phyloP scores from a whole-genome alignment of 2,113 vertebrate genomes.

The Thamnophis sirtalis region DNA sequence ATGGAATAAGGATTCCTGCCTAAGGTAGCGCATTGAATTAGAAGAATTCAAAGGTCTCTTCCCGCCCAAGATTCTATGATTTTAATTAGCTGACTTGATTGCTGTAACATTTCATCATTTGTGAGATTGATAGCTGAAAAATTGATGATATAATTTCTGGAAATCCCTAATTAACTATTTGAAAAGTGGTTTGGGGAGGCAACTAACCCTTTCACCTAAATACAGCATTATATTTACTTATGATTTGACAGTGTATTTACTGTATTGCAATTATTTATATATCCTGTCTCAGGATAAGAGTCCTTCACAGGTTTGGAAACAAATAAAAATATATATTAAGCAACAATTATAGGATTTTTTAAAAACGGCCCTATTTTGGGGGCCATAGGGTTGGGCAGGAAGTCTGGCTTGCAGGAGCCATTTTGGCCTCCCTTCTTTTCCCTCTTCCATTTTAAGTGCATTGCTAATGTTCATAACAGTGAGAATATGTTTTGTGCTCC shows the following conservation, averaged over 20 bases:
- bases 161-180: neutral
- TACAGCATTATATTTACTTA: neutral
- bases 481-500: neutral
- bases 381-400: neutral
- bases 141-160: neutral
- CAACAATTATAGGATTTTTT: neutral
- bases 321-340: too few species aligned
- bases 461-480: neutral
- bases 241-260: neutral
- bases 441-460: neutral
- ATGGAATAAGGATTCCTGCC: too few species aligned
- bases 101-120: neutral
- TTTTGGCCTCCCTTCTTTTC: neutral
- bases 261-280: neutral
- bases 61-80: too few species aligned
- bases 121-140: neutral
- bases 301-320: neutral
- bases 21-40: too few species aligned
- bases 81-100: too few species aligned
- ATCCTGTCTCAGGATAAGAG: neutral
- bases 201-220: neutral
- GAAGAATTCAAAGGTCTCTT: too few species aligned
- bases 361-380: too few species aligned
- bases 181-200: neutral
- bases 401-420: neutral